Evolutionary conservation across 23 tunicate species (phyloP).

Genomic region (Trididemnum nubilum): DNA sequence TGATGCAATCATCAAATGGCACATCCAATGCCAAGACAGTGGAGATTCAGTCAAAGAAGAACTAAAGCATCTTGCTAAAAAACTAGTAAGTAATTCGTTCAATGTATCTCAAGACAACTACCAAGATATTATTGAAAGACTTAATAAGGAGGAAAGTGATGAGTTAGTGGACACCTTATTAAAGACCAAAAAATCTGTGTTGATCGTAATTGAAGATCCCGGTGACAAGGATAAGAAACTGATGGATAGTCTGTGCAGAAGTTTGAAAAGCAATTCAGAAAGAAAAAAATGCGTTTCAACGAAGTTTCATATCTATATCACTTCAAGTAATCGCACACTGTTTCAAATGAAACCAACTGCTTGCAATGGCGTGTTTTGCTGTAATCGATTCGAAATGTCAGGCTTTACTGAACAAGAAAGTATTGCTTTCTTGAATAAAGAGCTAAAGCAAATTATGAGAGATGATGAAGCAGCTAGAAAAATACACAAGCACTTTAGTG

Average conservation of each 20-base stretch:
- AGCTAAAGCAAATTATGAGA: neutral
- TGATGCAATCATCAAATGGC: constrained; percentile 43
- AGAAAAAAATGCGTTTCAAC: neutral
- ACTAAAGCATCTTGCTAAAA: constrained; percentile 32
- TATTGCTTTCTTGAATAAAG: constrained; percentile 4
- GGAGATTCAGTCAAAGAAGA: constrained; percentile 36
- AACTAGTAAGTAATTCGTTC: neutral
- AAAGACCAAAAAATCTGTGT: neutral
- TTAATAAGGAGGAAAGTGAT: constrained; percentile 9
- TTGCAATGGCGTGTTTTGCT: too few species aligned
- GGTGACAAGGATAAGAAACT: neutral
- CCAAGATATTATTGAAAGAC: constrained; percentile 7
- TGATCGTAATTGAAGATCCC: constrained; percentile 46
- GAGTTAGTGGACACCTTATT: constrained; percentile 20
- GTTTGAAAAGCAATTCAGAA: neutral
- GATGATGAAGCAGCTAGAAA: constrained; percentile 19
- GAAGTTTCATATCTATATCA: constrained; percentile 44
- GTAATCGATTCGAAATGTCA: neutral
- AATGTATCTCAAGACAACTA: neutral
- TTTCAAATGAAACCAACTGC: neutral
- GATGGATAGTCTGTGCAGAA: neutral
- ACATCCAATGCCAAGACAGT: constrained; percentile 44
- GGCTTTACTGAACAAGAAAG: constrained; percentile 45
- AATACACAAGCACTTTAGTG: constrained; percentile 42
- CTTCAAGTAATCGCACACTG: neutral